Evolutionary conservation across 2,797 vertebrate genomes (phyloP).

Genomic region (Rhynchotus rufescens): DNA sequence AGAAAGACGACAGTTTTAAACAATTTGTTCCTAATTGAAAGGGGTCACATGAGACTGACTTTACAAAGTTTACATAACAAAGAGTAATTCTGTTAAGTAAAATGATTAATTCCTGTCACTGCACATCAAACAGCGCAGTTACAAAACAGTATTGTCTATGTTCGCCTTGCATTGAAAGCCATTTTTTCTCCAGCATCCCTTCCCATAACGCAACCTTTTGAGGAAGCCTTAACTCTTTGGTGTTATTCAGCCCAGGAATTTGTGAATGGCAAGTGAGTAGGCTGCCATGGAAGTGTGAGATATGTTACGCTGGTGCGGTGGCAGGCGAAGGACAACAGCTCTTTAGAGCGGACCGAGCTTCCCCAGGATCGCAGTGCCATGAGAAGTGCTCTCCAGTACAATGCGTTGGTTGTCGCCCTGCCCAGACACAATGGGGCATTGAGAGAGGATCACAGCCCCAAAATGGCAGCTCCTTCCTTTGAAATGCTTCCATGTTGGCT

Average conservation of each 20-base stretch:
- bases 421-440: constrained; percentile 67
- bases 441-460: constrained; percentile 40
- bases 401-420: constrained; percentile 68
- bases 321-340: constrained; percentile 87
- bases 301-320: constrained; percentile 79
- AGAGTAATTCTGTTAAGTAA: constrained; percentile 82
- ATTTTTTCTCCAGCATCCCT: constrained; percentile 76
- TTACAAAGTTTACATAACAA: constrained; percentile 90
- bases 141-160: constrained; percentile 87
- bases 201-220: constrained; percentile 80
- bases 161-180: constrained; percentile 74
- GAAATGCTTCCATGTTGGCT: constrained; percentile 23
- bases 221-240: constrained; percentile 77
- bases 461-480: constrained; percentile 53
- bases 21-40: constrained; percentile 78
- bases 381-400: constrained; percentile 77
- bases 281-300: constrained; percentile 82
- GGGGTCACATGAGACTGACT: constrained; percentile 82
- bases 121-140: constrained; percentile 84
- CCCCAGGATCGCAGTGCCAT: constrained; percentile 80
- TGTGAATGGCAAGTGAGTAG: constrained; percentile 85
- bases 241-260: constrained; percentile 77
- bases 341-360: constrained; percentile 79
- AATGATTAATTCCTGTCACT: constrained; percentile 85
- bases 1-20: constrained; percentile 82